A percentile compares a stretch with the other conserved stretches of the same genome.
phyloP scores from a whole-genome alignment of 2,797 vertebrate genomes.

The Argyrosomus regius region DNA sequence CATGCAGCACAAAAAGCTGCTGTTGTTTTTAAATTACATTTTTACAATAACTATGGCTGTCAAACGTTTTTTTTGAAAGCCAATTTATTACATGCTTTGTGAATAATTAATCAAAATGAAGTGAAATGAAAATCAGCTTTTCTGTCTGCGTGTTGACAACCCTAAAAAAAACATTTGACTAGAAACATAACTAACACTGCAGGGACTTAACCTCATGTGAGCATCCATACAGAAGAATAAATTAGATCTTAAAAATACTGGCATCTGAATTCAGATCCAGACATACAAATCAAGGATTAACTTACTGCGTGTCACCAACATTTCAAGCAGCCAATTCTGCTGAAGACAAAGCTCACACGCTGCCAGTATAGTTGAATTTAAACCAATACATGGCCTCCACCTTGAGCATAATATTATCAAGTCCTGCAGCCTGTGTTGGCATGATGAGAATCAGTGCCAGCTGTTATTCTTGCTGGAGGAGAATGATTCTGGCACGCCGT shows the following conservation, averaged over 20 bases:
- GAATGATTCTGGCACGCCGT: slow-evolving; percentile 50
- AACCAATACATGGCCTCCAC: slow-evolving; percentile 40
- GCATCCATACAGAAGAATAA: neutral
- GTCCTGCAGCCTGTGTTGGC: slow-evolving; percentile 60
- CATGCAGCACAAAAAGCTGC: too few species aligned
- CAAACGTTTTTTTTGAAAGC: too few species aligned
- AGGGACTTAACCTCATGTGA: neutral
- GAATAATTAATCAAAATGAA: too few species aligned
- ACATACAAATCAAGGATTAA: slow-evolving; percentile 27
- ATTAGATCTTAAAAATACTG: slow-evolving; percentile 14
- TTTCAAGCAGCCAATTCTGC: slow-evolving; percentile 30
- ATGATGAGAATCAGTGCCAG: slow-evolving; percentile 58
- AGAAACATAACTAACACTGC: neutral
- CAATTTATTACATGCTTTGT: too few species aligned
- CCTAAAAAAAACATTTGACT: neutral
- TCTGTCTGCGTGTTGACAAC: too few species aligned
- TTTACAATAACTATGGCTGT: too few species aligned
- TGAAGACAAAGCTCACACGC: slow-evolving; percentile 2
- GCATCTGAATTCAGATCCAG: neutral
- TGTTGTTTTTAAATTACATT: too few species aligned
- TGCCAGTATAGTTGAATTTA: slow-evolving; percentile 37
- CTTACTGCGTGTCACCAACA: slow-evolving; percentile 17
- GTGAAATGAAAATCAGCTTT: too few species aligned
- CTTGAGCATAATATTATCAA: slow-evolving; percentile 54
- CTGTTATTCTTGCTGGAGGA: slow-evolving; percentile 64